A percentile compares a stretch with the other conserved stretches of the same genome.
Evolutionary conservation across 2,113 vertebrate species (phyloP).

Genomic region (Leucopternis melanops): DNA sequence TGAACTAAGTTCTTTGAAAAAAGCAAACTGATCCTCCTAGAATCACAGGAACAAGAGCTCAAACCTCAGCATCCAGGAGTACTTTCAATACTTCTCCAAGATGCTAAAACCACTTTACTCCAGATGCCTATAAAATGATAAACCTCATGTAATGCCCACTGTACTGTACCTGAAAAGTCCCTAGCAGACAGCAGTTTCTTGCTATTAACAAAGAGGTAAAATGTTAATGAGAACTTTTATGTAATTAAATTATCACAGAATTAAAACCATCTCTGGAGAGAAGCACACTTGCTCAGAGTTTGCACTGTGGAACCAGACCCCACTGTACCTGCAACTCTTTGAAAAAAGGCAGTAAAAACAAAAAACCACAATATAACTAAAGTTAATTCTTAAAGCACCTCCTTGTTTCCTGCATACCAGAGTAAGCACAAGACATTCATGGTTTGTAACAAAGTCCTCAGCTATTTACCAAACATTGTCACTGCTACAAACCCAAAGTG

Average conservation of each 20-base stretch:
- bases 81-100: neutral
- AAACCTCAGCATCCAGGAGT: neutral
- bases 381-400: slow-evolving; percentile 67
- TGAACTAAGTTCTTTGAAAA: neutral
- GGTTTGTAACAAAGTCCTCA: slow-evolving; percentile 67
- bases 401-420: slow-evolving; percentile 68
- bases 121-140: neutral
- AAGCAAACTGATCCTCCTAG: neutral
- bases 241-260: slow-evolving; percentile 68
- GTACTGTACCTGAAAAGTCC: slow-evolving; percentile 44
- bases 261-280: slow-evolving; percentile 69
- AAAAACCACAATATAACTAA: slow-evolving; percentile 29
- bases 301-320: slow-evolving; percentile 59
- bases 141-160: slow-evolving; percentile 66
- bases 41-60: neutral
- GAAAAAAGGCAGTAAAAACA: slow-evolving; percentile 54
- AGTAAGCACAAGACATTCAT: slow-evolving; percentile 63
- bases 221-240: slow-evolving; percentile 57
- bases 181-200: slow-evolving; percentile 71
- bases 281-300: slow-evolving; percentile 63
- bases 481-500: slow-evolving; percentile 74
- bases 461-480: slow-evolving; percentile 49
- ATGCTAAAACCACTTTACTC: neutral
- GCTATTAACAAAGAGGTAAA: slow-evolving; percentile 70
- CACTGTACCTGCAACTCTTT: slow-evolving; percentile 57